Percentiles rank a stretch among this genome's conserved stretches.
phyloP scores from a whole-genome alignment of 2,888 invertebrate genomes.

The Masnerella sp. region DNA sequence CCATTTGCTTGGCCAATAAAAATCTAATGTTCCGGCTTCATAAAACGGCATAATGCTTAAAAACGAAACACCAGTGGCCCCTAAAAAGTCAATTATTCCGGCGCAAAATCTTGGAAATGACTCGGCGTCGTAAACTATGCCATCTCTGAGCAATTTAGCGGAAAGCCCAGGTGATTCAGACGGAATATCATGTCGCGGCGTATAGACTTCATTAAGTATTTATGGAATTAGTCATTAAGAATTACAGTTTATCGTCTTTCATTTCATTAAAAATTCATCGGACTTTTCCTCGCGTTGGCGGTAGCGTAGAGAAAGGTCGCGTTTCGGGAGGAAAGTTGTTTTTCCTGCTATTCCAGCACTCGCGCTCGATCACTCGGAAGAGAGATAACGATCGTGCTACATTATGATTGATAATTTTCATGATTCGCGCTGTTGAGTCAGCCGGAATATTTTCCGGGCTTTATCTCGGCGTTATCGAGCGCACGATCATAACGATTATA shows the following conservation, averaged over 20 bases:
- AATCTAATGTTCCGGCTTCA: too few species aligned
- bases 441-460: conserved; percentile 19
- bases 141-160: conserved; percentile 45
- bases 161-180: conserved; percentile 51
- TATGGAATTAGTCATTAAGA: conserved; percentile 69
- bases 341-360: conserved; percentile 3
- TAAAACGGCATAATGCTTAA: too few species aligned
- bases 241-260: conserved; percentile 64
- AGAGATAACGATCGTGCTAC: conserved; percentile 21
- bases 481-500: conserved; percentile 14
- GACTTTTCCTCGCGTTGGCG: too few species aligned
- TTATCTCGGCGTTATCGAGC: conserved; percentile 17
- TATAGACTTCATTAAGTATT: conserved; percentile 69
- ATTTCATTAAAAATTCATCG: conserved; percentile 66
- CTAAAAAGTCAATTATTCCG: conserved; percentile 43
- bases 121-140: conserved; percentile 36
- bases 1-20: too few species aligned
- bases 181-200: conserved; percentile 41
- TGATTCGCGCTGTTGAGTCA: conserved; percentile 28
- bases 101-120: conserved; percentile 39
- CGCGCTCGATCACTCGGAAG: not conserved
- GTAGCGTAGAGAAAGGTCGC: conserved; percentile 29
- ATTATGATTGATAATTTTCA: conserved; percentile 19
- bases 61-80: too few species aligned
- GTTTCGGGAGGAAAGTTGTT: conserved; percentile 7